Conservation (phyloP, 2,797 vertebrate species). For the Varecia variegata region DNA sequence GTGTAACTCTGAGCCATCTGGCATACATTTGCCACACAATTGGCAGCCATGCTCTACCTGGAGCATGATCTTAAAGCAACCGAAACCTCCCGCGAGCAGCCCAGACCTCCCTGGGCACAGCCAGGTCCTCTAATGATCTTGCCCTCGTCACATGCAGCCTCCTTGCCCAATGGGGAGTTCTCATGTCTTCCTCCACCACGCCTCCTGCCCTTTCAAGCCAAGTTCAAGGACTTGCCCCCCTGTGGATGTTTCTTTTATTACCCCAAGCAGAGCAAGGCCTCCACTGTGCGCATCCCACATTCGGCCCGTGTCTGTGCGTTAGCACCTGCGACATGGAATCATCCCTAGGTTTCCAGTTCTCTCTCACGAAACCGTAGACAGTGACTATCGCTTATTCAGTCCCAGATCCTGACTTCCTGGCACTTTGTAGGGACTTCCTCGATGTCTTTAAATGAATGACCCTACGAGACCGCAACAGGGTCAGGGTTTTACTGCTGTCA, state of each 20-base stretch:
- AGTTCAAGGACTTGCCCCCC: not conserved
- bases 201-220: not conserved
- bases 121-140: not conserved
- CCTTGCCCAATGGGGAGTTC: not conserved
- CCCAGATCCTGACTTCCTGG: not conserved
- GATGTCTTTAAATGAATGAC: not conserved
- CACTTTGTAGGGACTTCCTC: not conserved
- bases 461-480: not conserved
- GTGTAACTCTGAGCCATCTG: not conserved
- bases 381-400: not conserved
- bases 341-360: not conserved
- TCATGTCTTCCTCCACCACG: not conserved
- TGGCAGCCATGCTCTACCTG: not conserved
- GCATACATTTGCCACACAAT: not conserved
- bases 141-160: not conserved
- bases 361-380: not conserved
- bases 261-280: not conserved
- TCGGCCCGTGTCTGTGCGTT: not conserved
- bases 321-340: not conserved
- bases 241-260: not conserved
- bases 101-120: not conserved
- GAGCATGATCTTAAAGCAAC: not conserved
- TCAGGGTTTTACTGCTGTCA: not conserved
- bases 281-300: not conserved
- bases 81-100: not conserved